phyloP scores from a whole-genome alignment of 2,797 vertebrate genomes.

The Sebastes ruberrimus region DNA sequence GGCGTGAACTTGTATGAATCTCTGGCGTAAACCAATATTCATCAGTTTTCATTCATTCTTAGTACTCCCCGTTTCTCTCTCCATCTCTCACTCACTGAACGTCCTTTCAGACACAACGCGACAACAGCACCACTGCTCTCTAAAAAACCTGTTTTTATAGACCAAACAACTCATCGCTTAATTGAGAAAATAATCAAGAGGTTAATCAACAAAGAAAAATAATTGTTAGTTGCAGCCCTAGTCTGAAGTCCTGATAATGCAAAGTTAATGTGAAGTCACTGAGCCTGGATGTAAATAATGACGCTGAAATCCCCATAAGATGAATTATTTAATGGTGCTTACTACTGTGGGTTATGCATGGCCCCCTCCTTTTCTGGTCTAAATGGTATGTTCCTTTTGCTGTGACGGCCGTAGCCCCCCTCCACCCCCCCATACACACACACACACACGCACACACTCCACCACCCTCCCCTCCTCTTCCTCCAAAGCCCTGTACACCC shows the following conservation, averaged over 20 bases:
- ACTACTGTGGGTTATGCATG: conserved; percentile 2
- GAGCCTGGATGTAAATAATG: neutral
- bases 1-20: too few relatives aligned
- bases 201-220: too few relatives aligned
- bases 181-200: too few relatives aligned
- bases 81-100: too few relatives aligned
- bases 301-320: neutral
- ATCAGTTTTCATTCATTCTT: too few relatives aligned
- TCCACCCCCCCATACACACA: neutral
- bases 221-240: too few relatives aligned
- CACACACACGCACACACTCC: neutral
- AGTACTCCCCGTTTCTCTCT: too few relatives aligned
- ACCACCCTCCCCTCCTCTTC: conserved; percentile 25
- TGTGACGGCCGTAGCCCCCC: conserved; percentile 50
- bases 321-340: conserved; percentile 37
- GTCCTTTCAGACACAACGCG: too few relatives aligned
- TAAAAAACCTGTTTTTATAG: too few relatives aligned
- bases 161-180: too few relatives aligned
- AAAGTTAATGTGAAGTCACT: conserved; percentile 25
- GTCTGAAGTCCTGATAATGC: neutral
- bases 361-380: neutral
- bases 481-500: conserved; percentile 63
- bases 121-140: too few relatives aligned
- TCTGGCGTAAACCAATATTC: too few relatives aligned
- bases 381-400: conserved; percentile 73